Conservation (phyloP, 2,113 vertebrate genomes). For the Panthera uncia region DNA sequence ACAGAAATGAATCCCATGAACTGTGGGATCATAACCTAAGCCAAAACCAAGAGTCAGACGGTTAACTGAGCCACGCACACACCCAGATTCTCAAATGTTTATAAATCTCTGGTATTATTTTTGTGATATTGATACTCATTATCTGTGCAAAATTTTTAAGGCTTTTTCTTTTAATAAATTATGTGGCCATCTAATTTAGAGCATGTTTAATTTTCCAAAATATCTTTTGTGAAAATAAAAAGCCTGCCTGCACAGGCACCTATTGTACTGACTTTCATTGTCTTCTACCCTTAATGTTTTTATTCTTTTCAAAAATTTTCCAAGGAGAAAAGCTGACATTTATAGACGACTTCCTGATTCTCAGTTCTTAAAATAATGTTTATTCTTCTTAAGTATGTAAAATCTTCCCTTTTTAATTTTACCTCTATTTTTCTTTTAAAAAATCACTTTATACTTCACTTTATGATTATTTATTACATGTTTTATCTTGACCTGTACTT, state of each 20-base stretch:
- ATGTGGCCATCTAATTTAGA: background rate
- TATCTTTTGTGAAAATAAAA: slow-evolving; percentile 21
- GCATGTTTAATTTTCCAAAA: background rate
- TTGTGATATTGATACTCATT: background rate
- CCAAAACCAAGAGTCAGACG: no score
- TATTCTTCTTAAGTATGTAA: background rate
- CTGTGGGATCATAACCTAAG: no score
- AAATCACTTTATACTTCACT: slow-evolving; percentile 8
- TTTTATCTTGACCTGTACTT: background rate
- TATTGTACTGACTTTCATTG: background rate
- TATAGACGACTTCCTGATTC: background rate
- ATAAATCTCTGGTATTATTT: background rate
- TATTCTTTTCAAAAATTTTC: background rate
- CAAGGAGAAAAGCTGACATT: background rate
- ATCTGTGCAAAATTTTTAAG: background rate
- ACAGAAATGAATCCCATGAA: no score
- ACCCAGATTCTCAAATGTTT: background rate
- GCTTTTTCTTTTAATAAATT: slow-evolving; percentile 30
- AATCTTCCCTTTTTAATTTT: background rate
- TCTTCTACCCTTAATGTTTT: background rate
- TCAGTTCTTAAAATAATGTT: background rate
- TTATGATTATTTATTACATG: background rate
- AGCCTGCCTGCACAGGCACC: background rate
- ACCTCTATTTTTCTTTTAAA: background rate
- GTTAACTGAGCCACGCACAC: no score